Percentiles rank a stretch among this genome's conserved stretches.
phyloP scores from a whole-genome alignment of 2,888 invertebrate species.

The Rhorus exstirpatorius region DNA sequence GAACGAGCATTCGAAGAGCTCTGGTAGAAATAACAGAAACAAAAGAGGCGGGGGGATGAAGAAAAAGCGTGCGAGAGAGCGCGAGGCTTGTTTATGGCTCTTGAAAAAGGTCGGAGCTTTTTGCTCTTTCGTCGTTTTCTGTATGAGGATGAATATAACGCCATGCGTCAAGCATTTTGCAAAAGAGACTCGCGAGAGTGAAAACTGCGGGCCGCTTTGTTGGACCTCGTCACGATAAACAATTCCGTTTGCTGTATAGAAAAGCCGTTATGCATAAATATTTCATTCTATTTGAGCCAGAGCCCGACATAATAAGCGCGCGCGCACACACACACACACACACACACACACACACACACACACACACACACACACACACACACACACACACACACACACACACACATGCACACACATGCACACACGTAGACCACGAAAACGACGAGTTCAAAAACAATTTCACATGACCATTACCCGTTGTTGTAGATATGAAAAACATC shows the following conservation, averaged over 20 bases:
- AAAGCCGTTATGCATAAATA: conserved; percentile 64
- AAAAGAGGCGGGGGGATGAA: conserved; percentile 7
- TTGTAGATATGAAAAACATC: no score
- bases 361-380: background rate
- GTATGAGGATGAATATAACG: conserved; percentile 6
- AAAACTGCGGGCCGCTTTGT: conserved; percentile 62
- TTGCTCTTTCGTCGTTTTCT: conserved; percentile 41
- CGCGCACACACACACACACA: background rate
- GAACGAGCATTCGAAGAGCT: conserved; percentile 56
- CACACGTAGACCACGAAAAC: background rate
- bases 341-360: background rate
- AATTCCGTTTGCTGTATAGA: conserved; percentile 69
- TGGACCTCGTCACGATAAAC: conserved; percentile 67
- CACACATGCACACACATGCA: background rate
- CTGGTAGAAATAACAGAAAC: conserved; percentile 4
- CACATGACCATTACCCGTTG: no score
- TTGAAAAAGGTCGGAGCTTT: conserved; percentile 40
- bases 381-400: background rate
- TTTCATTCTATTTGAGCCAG: conserved; percentile 63
- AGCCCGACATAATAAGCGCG: conserved; percentile 15
- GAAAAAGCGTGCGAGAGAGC: conserved; percentile 41
- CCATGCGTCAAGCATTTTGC: conserved; percentile 50
- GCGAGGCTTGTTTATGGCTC: conserved; percentile 21
- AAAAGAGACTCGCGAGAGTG: conserved; percentile 56
- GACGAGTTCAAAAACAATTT: conserved; percentile 12